Evolutionary conservation across 2,888 invertebrate genomes (phyloP).

Genomic region (Crematogaster levior): DNA sequence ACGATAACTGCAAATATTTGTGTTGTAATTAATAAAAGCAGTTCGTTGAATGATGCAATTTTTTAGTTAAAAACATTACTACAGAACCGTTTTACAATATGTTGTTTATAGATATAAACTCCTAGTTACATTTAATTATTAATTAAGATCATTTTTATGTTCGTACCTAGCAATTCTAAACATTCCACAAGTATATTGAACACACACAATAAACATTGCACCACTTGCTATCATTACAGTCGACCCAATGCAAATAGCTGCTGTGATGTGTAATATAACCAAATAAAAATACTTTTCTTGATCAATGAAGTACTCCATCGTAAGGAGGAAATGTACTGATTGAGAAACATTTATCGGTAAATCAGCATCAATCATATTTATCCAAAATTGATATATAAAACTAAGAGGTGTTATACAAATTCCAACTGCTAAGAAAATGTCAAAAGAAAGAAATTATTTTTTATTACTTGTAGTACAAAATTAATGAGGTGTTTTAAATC

Average conservation of each 20-base stretch:
- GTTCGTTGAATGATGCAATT: background rate
- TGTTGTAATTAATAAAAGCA: background rate
- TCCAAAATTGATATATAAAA: background rate
- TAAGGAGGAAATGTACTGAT: background rate
- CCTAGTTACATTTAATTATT: background rate
- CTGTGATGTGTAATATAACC: background rate
- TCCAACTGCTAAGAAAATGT: background rate
- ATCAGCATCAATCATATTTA: background rate
- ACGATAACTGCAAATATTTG: slow-evolving; percentile 14
- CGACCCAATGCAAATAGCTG: background rate
- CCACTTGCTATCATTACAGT: background rate
- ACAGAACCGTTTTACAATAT: background rate
- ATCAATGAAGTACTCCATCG: background rate
- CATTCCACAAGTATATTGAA: background rate
- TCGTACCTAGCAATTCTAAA: slow-evolving; percentile 10
- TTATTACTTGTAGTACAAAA: no score
- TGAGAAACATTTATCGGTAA: background rate
- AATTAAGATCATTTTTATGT: background rate
- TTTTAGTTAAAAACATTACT: background rate
- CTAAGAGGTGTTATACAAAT: background rate
- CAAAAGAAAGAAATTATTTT: background rate
- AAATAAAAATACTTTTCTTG: slow-evolving; percentile 1
- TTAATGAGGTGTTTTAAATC: no score
- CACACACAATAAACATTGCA: background rate
- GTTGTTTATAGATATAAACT: background rate